Evolutionary conservation across 2,797 vertebrate species (phyloP).

Genomic region (Crenuchus spilurus): DNA sequence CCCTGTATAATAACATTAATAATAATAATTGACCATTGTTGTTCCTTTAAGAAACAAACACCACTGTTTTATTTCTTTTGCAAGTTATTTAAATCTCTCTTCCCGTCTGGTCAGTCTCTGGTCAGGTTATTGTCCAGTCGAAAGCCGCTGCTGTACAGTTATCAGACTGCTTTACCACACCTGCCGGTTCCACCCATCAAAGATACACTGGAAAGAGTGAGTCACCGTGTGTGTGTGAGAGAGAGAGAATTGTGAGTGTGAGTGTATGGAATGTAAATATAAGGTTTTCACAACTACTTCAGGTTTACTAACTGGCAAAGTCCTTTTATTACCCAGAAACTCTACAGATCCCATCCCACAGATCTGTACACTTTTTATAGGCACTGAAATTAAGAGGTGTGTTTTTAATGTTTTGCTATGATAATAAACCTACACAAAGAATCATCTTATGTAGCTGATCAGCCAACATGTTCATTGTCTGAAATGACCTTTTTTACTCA

Average conservation of each 20-base stretch:
- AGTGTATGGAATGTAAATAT: background rate
- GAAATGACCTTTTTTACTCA: no score
- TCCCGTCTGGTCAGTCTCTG: background rate
- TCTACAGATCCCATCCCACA: background rate
- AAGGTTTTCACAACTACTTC: background rate
- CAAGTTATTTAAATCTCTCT: background rate
- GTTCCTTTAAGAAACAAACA: no score
- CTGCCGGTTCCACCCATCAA: conserved; percentile 82
- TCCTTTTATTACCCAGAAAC: background rate
- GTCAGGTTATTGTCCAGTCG: conserved; percentile 80
- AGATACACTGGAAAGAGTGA: conserved; percentile 83
- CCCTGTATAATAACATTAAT: no score
- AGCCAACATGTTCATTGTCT: no score
- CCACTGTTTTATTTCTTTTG: no score
- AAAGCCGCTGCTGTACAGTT: conserved; percentile 86
- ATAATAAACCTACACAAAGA: no score
- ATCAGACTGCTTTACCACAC: conserved; percentile 85
- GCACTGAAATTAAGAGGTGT: background rate
- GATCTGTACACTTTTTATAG: background rate
- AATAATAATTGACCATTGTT: no score
- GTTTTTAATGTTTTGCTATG: no score
- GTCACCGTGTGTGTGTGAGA: conserved; percentile 13
- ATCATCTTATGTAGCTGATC: no score
- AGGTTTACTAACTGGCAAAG: no score
- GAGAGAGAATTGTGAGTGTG: conserved; percentile 16